These are phyloP conservation scores for Phenganax marumi DNA, from an alignment of 92 coral and sea anemone species.

Conservation along the genomic window DNA sequence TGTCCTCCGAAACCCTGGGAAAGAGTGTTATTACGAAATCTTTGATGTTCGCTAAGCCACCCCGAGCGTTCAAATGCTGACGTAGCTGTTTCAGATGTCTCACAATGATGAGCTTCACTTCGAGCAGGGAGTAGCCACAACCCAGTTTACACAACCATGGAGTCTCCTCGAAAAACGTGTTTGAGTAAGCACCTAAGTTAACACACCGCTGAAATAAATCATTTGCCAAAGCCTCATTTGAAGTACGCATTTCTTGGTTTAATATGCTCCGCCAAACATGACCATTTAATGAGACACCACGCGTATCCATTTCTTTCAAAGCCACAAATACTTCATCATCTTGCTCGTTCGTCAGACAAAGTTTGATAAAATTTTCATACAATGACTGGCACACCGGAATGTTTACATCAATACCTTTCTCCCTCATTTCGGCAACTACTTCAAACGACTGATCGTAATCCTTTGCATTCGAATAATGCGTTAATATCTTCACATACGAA, in stretches of 20 bases:
- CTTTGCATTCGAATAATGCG: neutral
- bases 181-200: neutral
- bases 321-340: neutral
- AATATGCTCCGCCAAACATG: slow-evolving; percentile 8
- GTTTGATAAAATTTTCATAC: slow-evolving; percentile 32
- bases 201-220: slow-evolving; percentile 8
- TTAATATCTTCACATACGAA: slow-evolving; percentile 7
- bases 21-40: slow-evolving; percentile 20
- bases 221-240: neutral
- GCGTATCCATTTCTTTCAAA: neutral
- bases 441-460: slow-evolving; percentile 19
- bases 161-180: slow-evolving; percentile 1
- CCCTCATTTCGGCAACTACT: slow-evolving; percentile 22
- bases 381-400: neutral
- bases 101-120: slow-evolving; percentile 9
- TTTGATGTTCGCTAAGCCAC: neutral
- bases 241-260: neutral
- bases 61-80: neutral
- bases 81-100: slow-evolving; percentile 11
- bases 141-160: slow-evolving; percentile 39
- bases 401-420: slow-evolving; percentile 5
- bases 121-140: slow-evolving; percentile 8
- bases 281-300: slow-evolving; percentile 2
- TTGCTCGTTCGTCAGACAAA: neutral
- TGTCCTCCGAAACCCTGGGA: slow-evolving; percentile 3